Conservation (phyloP, 1,140 invertebrate genomes). For the Procambarus virginalis region DNA sequence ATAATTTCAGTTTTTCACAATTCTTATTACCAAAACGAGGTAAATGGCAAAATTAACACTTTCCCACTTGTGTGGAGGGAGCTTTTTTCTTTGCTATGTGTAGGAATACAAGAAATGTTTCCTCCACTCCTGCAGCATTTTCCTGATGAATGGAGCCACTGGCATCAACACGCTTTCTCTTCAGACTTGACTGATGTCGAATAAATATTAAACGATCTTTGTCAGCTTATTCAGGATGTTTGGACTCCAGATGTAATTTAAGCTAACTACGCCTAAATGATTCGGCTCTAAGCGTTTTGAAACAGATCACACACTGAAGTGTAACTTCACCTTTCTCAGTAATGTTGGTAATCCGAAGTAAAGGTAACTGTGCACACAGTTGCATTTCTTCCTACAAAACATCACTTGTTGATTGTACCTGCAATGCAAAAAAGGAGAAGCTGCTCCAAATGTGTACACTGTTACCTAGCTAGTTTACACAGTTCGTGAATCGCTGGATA, state of each 20-base stretch:
- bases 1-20: too few species aligned
- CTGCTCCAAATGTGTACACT: too few species aligned
- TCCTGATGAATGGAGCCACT: background rate
- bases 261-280: constrained; percentile 20
- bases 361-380: constrained; percentile 8
- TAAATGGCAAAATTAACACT: constrained; percentile 28
- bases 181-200: constrained; percentile 18
- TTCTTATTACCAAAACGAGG: constrained; percentile 27
- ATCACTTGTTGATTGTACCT: constrained; percentile 8
- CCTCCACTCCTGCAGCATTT: constrained; percentile 33
- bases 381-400: constrained; percentile 58
- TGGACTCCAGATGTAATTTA: constrained; percentile 40
- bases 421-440: too few species aligned
- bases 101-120: constrained; percentile 34
- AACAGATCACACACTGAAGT: constrained; percentile 21
- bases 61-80: background rate
- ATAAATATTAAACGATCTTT: constrained; percentile 41
- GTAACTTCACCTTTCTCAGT: constrained; percentile 45
- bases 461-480: too few species aligned
- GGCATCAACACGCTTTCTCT: background rate
- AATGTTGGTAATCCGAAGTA: constrained; percentile 13
- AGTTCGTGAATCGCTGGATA: too few species aligned
- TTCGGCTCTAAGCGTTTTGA: background rate
- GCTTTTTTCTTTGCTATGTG: constrained; percentile 40
- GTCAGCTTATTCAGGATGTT: constrained; percentile 39